phyloP scores from a whole-genome alignment of 2,113 vertebrate genomes.

The Paramisgurnus dabryanus region DNA sequence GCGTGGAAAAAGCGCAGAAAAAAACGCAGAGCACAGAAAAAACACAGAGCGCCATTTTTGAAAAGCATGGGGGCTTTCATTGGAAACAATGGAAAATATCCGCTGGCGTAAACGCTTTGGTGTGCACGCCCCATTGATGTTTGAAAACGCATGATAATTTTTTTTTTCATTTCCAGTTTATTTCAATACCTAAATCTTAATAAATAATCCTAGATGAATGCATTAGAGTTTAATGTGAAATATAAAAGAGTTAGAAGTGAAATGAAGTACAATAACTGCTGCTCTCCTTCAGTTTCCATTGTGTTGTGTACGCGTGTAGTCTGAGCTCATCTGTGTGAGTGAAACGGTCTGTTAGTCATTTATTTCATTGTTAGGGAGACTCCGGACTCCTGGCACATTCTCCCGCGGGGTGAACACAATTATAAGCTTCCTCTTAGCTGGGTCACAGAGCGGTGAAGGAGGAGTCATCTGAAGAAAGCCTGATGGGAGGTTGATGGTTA shows the following conservation, averaged over 20 bases:
- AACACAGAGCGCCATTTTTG: too few species aligned
- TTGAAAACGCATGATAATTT: not conserved
- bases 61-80: too few species aligned
- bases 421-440: constrained; percentile 44
- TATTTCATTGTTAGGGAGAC: constrained; percentile 7
- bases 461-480: constrained; percentile 42
- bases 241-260: too few species aligned
- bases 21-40: too few species aligned
- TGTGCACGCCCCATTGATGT: not conserved
- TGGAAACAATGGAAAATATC: too few species aligned
- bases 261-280: too few species aligned
- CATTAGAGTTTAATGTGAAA: too few species aligned
- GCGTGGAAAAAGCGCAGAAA: too few species aligned
- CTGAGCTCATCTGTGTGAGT: constrained; percentile 29
- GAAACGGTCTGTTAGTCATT: constrained; percentile 36
- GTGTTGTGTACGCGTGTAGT: constrained; percentile 10
- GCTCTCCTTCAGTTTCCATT: not conserved
- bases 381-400: constrained; percentile 24
- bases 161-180: not conserved
- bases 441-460: constrained; percentile 47
- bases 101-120: too few species aligned
- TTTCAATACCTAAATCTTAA: not conserved
- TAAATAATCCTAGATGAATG: too few species aligned
- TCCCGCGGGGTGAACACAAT: constrained; percentile 29
- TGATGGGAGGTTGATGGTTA: constrained; percentile 41